Base-by-base conservation (phyloP, 2,797 vertebrate genomes). In the Aplochiton taeniatus region DNA sequence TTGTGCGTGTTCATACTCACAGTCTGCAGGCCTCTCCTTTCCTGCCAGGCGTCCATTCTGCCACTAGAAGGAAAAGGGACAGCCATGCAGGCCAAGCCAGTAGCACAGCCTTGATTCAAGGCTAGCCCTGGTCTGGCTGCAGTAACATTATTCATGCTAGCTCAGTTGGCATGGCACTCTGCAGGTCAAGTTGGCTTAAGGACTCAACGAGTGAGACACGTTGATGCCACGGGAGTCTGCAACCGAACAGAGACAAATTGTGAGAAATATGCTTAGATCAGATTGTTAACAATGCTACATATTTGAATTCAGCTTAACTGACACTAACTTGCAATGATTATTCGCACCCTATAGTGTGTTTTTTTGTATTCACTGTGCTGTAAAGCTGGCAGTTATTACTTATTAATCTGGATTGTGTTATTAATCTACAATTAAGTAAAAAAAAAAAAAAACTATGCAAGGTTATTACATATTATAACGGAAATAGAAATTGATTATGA, bases 1-100 rank as follows among this genome's bases (percentile, higher is more conserved):
- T 45, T 9, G 11, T 11, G 16, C 17, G 18, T 44, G 42, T 14
- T 58, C 57, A 17, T 68, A 89, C 92, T 91, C 75, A 94, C 93
- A 69, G 88, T 89, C 82, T 93, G 92, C 76, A 92, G 80, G 73
- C 90, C 88, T 64, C 89, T 88, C 50, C 91, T 90, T 58, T 94
- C 91, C 61, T 90, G 75, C 92, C 93, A 94, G 49, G 83, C 87
- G 69, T 94, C 93, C 93, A 93, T 94, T 76, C 85, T 91, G 88
- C 79, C 79, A 48, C 76, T 74, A 76, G 85, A 83, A 69, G 84
- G 76, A 75, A 85, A 87, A 58, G 83, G 78, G 75, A 80, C 74
- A 52, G 85, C 85, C 84, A 88, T 88, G 77, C 73, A 76, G 79
- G 62, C 88, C 20, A 14, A 57, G 55, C 12, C 55, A 13, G 11